phyloP scores from a whole-genome alignment of 2,113 vertebrate genomes.

The Setophaga coronata region DNA sequence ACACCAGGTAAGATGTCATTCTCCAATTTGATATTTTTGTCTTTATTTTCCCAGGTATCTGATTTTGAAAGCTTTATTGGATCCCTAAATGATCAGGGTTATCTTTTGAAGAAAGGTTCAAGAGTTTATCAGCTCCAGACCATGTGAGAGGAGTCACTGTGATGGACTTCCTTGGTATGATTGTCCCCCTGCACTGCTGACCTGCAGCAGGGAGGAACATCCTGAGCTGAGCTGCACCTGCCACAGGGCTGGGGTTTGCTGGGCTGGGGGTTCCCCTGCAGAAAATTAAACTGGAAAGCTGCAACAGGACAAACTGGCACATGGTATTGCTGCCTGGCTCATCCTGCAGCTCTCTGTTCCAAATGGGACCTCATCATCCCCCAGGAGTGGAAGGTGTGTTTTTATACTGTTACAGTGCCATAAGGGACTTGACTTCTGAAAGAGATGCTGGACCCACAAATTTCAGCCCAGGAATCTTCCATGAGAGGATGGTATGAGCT shows the following conservation, averaged over 20 bases:
- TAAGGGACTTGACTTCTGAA: not conserved
- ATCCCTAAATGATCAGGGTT: constrained; percentile 95
- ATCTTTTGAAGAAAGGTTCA: constrained; percentile 91
- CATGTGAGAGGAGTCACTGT: constrained; percentile 66
- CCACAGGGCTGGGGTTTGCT: fast-evolving
- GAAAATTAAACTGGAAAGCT: not conserved
- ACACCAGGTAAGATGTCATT: not conserved
- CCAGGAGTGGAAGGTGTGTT: not conserved
- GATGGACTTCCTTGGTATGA: not conserved
- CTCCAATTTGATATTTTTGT: not conserved
- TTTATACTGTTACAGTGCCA: fast-evolving
- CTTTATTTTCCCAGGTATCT: constrained; percentile 76
- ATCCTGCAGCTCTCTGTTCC: not conserved
- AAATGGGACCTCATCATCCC: not conserved
- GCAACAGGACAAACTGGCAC: fast-evolving
- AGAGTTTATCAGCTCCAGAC: constrained; percentile 93
- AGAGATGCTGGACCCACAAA: not conserved
- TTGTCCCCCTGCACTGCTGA: fast-evolving
- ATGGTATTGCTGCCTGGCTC: not conserved
- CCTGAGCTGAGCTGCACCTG: not conserved
- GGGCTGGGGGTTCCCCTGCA: not conserved
- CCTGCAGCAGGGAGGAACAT: fast-evolving
- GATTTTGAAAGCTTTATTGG: constrained; percentile 93
- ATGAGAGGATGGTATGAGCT: not conserved
- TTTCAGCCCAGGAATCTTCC: not conserved